phyloP scores from a whole-genome alignment of 2,797 vertebrate genomes.

The Syngnathus rostellatus region DNA sequence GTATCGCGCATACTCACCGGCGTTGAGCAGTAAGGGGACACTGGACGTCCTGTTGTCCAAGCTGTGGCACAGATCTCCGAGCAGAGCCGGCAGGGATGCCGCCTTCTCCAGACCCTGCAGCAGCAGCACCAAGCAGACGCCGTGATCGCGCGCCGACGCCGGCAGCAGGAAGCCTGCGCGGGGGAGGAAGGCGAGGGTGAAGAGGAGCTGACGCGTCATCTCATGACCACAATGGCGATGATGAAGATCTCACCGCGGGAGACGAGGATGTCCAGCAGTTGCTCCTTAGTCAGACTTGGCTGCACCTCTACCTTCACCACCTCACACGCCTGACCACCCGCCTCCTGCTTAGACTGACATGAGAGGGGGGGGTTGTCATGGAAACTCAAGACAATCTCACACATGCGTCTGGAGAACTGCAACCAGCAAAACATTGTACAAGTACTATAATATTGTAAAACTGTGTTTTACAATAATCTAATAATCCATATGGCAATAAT shows the following conservation, averaged over 20 bases:
- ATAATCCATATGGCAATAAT: too few relatives aligned
- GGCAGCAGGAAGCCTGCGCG: constrained; percentile 81
- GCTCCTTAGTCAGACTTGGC: constrained; percentile 80
- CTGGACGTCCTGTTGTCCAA: constrained; percentile 79
- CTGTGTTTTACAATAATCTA: too few relatives aligned
- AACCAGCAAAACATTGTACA: neutral
- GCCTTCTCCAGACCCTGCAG: constrained; percentile 84
- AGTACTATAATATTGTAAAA: neutral
- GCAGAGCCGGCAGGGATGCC: constrained; percentile 74
- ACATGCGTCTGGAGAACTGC: neutral
- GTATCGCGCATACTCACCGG: constrained; percentile 33
- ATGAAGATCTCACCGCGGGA: constrained; percentile 70
- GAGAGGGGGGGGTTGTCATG: constrained; percentile 48
- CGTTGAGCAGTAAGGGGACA: constrained; percentile 61
- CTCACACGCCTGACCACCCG: constrained; percentile 76
- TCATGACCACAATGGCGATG: neutral
- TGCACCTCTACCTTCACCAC: constrained; percentile 82
- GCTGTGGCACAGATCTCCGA: constrained; percentile 85
- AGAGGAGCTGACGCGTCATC: neutral
- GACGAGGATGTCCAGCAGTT: constrained; percentile 85
- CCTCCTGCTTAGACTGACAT: constrained; percentile 79
- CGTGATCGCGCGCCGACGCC: constrained; percentile 41
- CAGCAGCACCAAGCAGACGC: constrained; percentile 76
- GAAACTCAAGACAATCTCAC: constrained; percentile 38
- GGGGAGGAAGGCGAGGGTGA: neutral